Evolutionary conservation across 2,888 invertebrate genomes (phyloP).

Genomic region (Callyntrura guangdongensis): DNA sequence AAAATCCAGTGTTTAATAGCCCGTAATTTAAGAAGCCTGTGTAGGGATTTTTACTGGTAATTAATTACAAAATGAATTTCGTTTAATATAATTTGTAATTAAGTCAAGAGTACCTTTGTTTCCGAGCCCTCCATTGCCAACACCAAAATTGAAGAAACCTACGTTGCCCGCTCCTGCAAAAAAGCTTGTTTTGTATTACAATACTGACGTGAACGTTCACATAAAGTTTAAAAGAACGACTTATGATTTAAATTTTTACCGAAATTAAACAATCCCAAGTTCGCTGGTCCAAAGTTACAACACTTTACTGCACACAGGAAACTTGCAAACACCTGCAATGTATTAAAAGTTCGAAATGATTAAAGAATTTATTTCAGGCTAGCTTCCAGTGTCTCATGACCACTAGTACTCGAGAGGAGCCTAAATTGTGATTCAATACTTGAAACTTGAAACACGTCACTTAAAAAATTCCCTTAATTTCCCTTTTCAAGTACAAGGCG

Average conservation of each 20-base stretch:
- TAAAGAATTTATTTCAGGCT: not conserved
- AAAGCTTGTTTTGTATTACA: not conserved
- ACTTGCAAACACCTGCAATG: slow-evolving; percentile 7
- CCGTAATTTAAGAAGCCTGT: slow-evolving; percentile 74
- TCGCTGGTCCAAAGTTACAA: slow-evolving; percentile 78
- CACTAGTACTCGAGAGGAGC: too few species aligned
- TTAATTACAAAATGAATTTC: not conserved
- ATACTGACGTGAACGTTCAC: not conserved
- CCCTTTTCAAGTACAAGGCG: not conserved
- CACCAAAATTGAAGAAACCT: slow-evolving; percentile 74
- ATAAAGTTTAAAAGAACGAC: not conserved
- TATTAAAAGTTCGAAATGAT: not conserved
- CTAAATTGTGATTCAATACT: not conserved
- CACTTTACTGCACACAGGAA: slow-evolving; percentile 54
- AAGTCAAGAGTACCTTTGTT: slow-evolving; percentile 64
- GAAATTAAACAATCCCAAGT: slow-evolving; percentile 75
- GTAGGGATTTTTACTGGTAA: not conserved
- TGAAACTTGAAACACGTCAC: not conserved
- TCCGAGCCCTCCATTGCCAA: slow-evolving; percentile 76
- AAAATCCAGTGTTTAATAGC: slow-evolving; percentile 74
- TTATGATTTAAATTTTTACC: slow-evolving; percentile 42
- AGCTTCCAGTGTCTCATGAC: too few species aligned
- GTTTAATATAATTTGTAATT: not conserved
- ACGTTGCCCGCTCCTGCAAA: slow-evolving; percentile 74
- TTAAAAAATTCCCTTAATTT: not conserved